Percentiles rank a stretch among this genome's conserved stretches.
Evolutionary conservation across 2,888 invertebrate genomes (phyloP).

Genomic region (Coelinius sp.): DNA sequence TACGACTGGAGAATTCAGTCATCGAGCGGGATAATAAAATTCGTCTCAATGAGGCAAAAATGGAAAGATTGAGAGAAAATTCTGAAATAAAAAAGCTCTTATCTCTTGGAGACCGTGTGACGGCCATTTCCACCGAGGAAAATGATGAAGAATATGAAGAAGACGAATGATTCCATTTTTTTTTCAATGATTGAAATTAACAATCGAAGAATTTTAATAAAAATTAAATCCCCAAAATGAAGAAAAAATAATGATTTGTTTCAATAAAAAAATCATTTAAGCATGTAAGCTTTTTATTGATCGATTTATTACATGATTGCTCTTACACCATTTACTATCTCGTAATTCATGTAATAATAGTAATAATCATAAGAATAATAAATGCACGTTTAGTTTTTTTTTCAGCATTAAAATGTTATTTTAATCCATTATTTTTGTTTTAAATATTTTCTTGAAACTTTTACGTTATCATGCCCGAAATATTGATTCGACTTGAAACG

Average conservation of each 20-base stretch:
- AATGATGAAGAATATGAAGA: background rate
- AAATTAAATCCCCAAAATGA: too few species aligned
- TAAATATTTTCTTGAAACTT: background rate
- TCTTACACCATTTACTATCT: slow-evolving; percentile 69
- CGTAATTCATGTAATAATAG: slow-evolving; percentile 60
- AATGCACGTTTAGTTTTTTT: slow-evolving; percentile 58
- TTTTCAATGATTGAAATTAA: background rate
- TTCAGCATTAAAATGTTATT: slow-evolving; percentile 58
- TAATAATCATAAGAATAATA: slow-evolving; percentile 50
- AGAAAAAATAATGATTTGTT: slow-evolving; percentile 9
- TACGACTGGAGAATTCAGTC: slow-evolving; percentile 53
- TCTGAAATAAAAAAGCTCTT: slow-evolving; percentile 52
- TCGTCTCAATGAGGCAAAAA: slow-evolving; percentile 48
- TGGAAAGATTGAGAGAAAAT: slow-evolving; percentile 48
- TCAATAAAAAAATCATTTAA: slow-evolving; percentile 47
- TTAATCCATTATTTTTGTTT: background rate
- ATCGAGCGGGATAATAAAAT: slow-evolving; percentile 47
- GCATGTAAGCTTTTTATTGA: slow-evolving; percentile 70
- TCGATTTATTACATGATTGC: slow-evolving; percentile 70
- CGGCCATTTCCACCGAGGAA: too few species aligned
- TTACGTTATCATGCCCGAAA: slow-evolving; percentile 22
- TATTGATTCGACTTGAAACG: slow-evolving; percentile 47
- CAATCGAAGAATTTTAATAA: too few species aligned
- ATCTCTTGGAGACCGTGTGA: slow-evolving; percentile 49
- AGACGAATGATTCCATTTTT: background rate